Base-by-base conservation (phyloP, 2,888 invertebrate species). In the Heliconius ismenius region DNA sequence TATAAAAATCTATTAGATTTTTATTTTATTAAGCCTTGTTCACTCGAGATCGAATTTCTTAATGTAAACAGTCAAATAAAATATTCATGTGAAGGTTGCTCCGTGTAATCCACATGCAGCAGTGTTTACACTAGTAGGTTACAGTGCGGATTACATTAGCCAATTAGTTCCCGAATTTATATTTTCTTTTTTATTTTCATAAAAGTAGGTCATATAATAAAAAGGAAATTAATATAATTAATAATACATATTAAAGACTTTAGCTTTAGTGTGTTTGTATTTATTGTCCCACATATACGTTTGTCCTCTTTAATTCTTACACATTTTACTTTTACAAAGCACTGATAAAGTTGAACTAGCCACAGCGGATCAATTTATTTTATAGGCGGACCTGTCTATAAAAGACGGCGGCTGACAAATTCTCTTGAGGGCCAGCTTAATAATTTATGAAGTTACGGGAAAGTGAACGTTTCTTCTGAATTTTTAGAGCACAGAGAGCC, bases 281-380 rank as follows among this genome's bases (percentile, higher is more conserved):
- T 65, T 65, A 65, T n/a, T 36, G n/a, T 49, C 6, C 43, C 18
- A 43, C 18, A 26, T 63, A 69, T 32, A 26, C 36, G 62, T 60
- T 24, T 65, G 65, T 60, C 70, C 39, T 73, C 64, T 79, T 76
- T 79, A 73, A 73, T 74, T 76, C 73, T 73, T 84, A 84, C 82
- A 82, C 81, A 81, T 79, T 80, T 77, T 78, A 80, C 79, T 81
- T 86, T 86, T 84, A 84, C 86, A 86, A 87, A 88, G 87, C 86
- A 87, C 85, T 85, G 87, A 87, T 85, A 85, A 84, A 85, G 84
- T 85, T 84, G 81, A 83, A 85, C 86, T 86, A 83, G 85, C 83
- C 90, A 86, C 88, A 79, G 82, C 81, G 87, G 89, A 86, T 85
- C 88, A 88, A 89, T 90, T 90, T 86, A 85, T 88, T 89, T 87